Percentiles rank a stretch among this genome's conserved stretches.
phyloP scores from a whole-genome alignment of 2,113 vertebrate species.

The Hippocampus zosterae region DNA sequence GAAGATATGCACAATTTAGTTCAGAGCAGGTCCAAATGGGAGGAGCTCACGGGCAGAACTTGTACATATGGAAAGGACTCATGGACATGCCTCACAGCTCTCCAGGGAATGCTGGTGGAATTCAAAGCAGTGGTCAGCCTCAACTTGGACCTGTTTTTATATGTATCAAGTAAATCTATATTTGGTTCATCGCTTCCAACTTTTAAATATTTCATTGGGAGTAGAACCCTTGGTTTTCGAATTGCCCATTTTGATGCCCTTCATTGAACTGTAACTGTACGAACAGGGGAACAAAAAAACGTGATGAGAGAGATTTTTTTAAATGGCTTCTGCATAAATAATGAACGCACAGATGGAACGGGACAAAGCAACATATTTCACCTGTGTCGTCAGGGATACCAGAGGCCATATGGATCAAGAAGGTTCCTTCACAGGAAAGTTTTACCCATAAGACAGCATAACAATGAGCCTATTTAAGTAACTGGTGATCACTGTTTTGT shows the following conservation, averaged over 20 bases:
- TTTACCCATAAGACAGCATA: neutral
- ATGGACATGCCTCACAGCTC: neutral
- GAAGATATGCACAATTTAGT: no score
- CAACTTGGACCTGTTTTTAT: no score
- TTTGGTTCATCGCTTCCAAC: no score
- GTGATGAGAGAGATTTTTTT: neutral
- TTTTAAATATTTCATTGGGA: neutral
- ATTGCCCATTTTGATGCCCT: neutral
- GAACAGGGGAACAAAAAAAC: neutral
- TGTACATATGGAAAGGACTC: neutral
- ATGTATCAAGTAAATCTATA: no score
- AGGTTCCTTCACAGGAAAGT: neutral
- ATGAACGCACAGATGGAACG: slow-evolving; percentile 27
- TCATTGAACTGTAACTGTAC: neutral
- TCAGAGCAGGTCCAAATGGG: neutral
- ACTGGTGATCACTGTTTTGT: no score
- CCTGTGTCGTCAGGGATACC: slow-evolving; percentile 21
- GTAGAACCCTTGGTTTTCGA: slow-evolving; percentile 1
- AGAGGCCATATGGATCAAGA: slow-evolving; percentile 17
- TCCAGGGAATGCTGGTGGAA: neutral
- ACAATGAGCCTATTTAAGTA: neutral
- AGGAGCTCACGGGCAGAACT: neutral
- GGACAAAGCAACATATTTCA: slow-evolving; percentile 24
- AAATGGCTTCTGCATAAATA: slow-evolving; percentile 22
- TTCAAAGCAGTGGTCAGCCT: neutral